Conservation (phyloP, 2,888 invertebrate genomes). For the Cheilosia scutellata region DNA sequence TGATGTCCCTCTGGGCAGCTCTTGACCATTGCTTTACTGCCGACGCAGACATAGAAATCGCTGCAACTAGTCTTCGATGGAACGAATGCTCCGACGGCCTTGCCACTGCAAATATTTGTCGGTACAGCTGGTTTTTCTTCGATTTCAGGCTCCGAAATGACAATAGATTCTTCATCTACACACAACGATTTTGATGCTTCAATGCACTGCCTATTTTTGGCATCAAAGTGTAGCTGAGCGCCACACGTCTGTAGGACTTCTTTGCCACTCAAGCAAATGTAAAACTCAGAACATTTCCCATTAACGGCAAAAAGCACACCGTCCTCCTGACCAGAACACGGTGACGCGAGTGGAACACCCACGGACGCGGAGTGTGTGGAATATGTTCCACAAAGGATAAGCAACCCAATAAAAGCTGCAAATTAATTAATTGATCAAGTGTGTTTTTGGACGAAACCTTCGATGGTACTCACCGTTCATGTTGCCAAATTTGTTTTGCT, state of each 20-base stretch:
- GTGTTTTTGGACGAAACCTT: too few relatives aligned
- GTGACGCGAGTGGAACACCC: not conserved
- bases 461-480: conserved; percentile 33
- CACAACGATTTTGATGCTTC: conserved; percentile 24
- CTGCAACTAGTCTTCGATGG: conserved; percentile 46
- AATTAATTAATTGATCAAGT: not conserved
- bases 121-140: not conserved
- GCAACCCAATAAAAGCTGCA: conserved; percentile 23
- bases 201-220: conserved; percentile 29
- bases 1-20: conserved; percentile 12
- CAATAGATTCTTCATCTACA: not conserved
- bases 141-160: not conserved
- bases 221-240: conserved; percentile 35
- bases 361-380: conserved; percentile 5
- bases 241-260: conserved; percentile 22
- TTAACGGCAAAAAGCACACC: conserved; percentile 27
- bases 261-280: conserved; percentile 37
- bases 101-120: conserved; percentile 28
- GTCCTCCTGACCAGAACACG: conserved; percentile 29
- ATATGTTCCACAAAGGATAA: conserved; percentile 30
- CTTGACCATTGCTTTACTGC: conserved; percentile 19
- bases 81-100: conserved; percentile 46
- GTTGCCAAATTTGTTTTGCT: conserved; percentile 3
- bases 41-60: conserved; percentile 53
- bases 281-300: conserved; percentile 50